Base-by-base conservation (phyloP, 2,113 vertebrate genomes). In the Actinemys pallida region DNA sequence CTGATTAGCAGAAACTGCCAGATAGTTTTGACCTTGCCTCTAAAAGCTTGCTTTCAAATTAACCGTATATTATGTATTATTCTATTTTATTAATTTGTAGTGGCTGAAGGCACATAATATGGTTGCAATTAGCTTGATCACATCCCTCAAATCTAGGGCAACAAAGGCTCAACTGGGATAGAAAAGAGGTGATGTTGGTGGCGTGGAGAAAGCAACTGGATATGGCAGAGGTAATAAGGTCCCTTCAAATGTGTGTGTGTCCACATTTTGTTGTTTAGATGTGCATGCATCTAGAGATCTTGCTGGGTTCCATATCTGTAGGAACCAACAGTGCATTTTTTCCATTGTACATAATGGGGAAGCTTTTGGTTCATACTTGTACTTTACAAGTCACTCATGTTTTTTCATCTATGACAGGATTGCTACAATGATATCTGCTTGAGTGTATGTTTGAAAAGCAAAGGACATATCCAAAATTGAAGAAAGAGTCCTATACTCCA, bases 351-450 rank as follows among this genome's bases (percentile, higher is more conserved):
- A 7, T 76, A 13, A 42, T 45, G 12, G 65, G 17, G 16, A 69
- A 69, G 35, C 65, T n/a, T 76, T 76, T 76, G 20, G 9, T 45
- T 25, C 10, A 35, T 10, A 0, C 0, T 92, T 50, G 3, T 0
- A 22, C 81, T 87, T 84, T 10, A 0, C 1, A 45, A n/a, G 65
- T 72, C 17, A 59, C 29, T 31, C 10, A 45, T 45, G 2, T 57
- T 10, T 0, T 0, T 25, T 5, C 8, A 49, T 92, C n/a, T 81
- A 20, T 52, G 12, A 89, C 65, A 54, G 2, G 9, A 22, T 16
- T 49, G 19, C 53, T 75, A 4, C 27, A 1, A 20, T 84, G 11
- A 84, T 92, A 8, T 6, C 9, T 88, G 2, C 3, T 87, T 91
- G 2, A 72, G 2, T 0, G 0, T 72, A 45, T 45, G 16, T 82